Conservation (phyloP, 2,113 vertebrate species). For the Dryoscopus gambensis region DNA sequence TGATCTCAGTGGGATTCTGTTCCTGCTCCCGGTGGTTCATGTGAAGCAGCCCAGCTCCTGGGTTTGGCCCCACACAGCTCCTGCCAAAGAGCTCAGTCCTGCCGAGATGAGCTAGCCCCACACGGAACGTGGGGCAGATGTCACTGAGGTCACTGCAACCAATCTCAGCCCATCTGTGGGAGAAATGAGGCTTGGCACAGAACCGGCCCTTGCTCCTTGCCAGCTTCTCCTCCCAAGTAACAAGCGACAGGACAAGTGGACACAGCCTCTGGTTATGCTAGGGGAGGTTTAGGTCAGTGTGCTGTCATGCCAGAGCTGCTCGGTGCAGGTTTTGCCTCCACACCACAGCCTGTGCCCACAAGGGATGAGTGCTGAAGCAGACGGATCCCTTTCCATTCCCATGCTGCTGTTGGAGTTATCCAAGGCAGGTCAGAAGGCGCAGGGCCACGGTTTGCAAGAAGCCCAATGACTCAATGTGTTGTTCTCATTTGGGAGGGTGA, state of each 20-base stretch:
- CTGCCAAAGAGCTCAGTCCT: not conserved
- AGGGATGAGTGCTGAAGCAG: not conserved
- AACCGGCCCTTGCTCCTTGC: not conserved
- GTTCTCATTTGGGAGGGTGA: not conserved
- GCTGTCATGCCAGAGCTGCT: not conserved
- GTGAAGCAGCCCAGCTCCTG: not conserved
- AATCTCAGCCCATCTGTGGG: not conserved
- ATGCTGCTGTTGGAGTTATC: not conserved
- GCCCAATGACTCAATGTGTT: not conserved
- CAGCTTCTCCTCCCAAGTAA: not conserved
- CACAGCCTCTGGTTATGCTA: not conserved
- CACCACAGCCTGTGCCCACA: not conserved
- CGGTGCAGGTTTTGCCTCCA: not conserved
- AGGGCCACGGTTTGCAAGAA: not conserved
- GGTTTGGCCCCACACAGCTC: not conserved
- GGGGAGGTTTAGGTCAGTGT: not conserved
- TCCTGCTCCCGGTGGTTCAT: not conserved
- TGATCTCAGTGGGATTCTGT: not conserved
- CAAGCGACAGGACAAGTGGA: not conserved
- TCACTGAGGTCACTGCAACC: not conserved
- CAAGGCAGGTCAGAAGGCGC: not conserved
- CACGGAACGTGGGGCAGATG: not conserved
- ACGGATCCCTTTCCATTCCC: not conserved
- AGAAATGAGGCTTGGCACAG: not conserved
- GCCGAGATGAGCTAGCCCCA: not conserved